Evolutionary conservation across 2,888 invertebrate species (phyloP), one percentile per base, ranked within the genome.

Genomic region (Pollenia labialis): DNA sequence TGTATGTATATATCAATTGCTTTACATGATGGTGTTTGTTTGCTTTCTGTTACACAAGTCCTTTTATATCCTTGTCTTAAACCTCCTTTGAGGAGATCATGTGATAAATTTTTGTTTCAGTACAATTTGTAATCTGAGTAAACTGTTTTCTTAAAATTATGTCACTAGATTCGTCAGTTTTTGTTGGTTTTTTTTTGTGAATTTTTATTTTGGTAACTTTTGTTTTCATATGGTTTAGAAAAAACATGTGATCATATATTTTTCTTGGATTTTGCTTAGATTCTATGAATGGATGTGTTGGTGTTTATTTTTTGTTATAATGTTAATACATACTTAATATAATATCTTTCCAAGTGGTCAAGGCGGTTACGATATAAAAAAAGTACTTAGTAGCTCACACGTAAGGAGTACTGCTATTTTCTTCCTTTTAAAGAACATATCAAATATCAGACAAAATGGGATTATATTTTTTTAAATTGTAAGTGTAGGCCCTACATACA

Each of bases 81-180:
- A 16, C 1, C 52, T 40, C 23, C 40, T 14, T 75, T 62, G 69
- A 82, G 64, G 42, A 64, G 54, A 46, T 76, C 64, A 71, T 32
- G 76, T 46, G 76, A 56, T 69, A 68, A 58, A 68, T 40, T 46
- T 44, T 16, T 42, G 52, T 72, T 23, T 48, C 10, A n/a, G 40
- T 10, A 48, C 6, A 81, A 71, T 71, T 52, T 83, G 66, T 77
- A 77, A 72, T 77, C 44, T 44, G 58, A 77, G 50, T 66, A 72
- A 83, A 56, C 58, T 83, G 83, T 83, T 77, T 71, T 72, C 48
- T 54, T 54, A 16, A 40, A 52, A 74, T 52, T 66, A 44, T 82
- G 56, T 72, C 71, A 72, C 48, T 64, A 56, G 42, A n/a, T 62
- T 66, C n/a, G n/a, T 18, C 4, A 3, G 23, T 64, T 54, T 52